Percentiles rank a stretch among this genome's conserved stretches.
Conservation (phyloP, 2,113 vertebrate species). For the Otocyon megalotis region DNA sequence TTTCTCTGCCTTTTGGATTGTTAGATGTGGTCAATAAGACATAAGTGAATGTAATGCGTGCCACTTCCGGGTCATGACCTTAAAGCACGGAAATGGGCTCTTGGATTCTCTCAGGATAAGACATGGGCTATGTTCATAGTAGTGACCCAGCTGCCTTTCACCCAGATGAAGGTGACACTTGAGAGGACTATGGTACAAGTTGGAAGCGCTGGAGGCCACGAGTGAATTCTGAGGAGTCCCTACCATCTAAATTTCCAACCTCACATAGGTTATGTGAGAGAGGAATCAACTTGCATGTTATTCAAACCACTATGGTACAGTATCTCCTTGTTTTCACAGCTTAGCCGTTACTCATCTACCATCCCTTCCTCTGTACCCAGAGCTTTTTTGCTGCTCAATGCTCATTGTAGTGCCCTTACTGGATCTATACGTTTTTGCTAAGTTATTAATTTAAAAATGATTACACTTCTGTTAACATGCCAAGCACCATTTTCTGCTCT, state of each 20-base stretch:
- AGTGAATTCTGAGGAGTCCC: neutral
- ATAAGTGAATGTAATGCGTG: neutral
- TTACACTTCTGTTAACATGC: neutral
- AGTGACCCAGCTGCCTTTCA: neutral
- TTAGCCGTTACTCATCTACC: neutral
- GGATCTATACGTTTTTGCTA: neutral
- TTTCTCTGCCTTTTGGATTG: neutral
- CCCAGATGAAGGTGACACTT: neutral
- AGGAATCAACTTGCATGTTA: neutral
- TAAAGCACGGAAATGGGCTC: neutral
- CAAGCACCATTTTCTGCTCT: neutral
- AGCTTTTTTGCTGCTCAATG: neutral
- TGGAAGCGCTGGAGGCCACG: neutral
- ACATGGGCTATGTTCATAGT: neutral
- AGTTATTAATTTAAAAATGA: neutral
- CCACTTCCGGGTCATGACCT: neutral
- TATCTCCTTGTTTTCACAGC: neutral
- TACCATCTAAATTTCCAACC: neutral
- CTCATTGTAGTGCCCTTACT: neutral
- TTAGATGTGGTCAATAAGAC: neutral
- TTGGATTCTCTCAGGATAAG: neutral
- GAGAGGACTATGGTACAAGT: rapidly evolving
- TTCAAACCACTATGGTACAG: neutral
- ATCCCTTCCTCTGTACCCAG: neutral
- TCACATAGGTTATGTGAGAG: neutral